phyloP scores from a whole-genome alignment of 2,797 vertebrate species.

The Thripadectes ignobilis region DNA sequence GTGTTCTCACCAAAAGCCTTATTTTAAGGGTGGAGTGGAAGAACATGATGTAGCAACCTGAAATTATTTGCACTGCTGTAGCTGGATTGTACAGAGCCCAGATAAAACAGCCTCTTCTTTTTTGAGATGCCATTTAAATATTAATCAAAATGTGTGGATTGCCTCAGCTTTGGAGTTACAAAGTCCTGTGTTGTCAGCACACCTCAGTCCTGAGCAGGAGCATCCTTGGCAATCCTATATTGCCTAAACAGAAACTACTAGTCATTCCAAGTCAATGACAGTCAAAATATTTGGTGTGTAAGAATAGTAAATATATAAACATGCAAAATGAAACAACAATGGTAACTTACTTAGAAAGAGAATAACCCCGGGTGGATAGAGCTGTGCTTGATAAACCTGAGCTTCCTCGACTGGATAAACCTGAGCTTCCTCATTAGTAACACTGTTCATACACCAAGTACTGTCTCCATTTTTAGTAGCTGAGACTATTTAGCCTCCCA shows the following conservation, averaged over 20 bases:
- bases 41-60: constrained; percentile 50
- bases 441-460: neutral
- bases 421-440: neutral
- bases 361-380: neutral
- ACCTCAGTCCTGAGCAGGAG: neutral
- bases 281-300: neutral
- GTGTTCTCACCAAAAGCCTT: constrained; percentile 50
- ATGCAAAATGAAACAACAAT: neutral
- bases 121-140: neutral
- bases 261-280: neutral
- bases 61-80: constrained; percentile 41
- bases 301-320: neutral
- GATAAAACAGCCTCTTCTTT: neutral
- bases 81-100: neutral
- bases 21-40: constrained; percentile 51
- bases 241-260: constrained; percentile 37
- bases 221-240: neutral
- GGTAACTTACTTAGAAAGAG: neutral
- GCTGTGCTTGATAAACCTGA: neutral
- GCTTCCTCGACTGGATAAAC: neutral
- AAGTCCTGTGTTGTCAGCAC: neutral
- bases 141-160: neutral
- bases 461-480: neutral
- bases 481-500: neutral
- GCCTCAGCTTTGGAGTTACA: neutral